A percentile compares a stretch with the other conserved stretches of the same genome.
Evolutionary conservation across 2,113 vertebrate species (phyloP).

Genomic region (Brevimyrus niger): DNA sequence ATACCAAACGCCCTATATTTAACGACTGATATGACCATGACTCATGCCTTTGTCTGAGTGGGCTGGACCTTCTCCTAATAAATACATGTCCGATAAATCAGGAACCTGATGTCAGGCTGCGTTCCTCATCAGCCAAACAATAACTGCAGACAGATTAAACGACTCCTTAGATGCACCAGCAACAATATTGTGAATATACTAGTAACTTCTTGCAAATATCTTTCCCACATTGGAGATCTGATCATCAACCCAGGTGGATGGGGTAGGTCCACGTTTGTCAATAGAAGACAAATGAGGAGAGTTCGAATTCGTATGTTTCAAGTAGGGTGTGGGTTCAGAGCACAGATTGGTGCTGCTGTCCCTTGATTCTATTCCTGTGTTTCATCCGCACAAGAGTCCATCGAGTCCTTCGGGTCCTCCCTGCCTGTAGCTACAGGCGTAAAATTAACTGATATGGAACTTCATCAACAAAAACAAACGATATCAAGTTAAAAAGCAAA

Average conservation of each 20-base stretch:
- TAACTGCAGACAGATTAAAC: neutral
- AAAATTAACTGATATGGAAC: neutral
- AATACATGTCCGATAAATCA: neutral
- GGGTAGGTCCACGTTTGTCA: neutral
- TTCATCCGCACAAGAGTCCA: neutral
- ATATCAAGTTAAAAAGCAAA: neutral
- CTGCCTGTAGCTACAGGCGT: neutral
- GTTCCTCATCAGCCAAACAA: neutral
- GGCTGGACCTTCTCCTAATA: neutral
- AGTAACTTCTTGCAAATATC: neutral
- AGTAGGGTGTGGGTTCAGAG: neutral
- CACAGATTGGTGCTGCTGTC: neutral
- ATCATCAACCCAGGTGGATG: neutral
- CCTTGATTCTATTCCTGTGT: neutral
- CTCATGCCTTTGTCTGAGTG: slow-evolving; percentile 11
- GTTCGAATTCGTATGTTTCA: neutral
- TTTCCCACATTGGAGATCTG: neutral
- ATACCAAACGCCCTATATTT: slow-evolving; percentile 1
- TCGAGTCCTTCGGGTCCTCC: neutral
- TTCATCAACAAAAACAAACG: neutral
- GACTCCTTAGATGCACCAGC: neutral
- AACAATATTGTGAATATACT: neutral
- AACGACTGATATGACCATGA: neutral
- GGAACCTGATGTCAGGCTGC: neutral
- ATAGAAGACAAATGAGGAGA: neutral